phyloP scores from a whole-genome alignment of 2,888 invertebrate species.

The Acanthosepion lycidas region DNA sequence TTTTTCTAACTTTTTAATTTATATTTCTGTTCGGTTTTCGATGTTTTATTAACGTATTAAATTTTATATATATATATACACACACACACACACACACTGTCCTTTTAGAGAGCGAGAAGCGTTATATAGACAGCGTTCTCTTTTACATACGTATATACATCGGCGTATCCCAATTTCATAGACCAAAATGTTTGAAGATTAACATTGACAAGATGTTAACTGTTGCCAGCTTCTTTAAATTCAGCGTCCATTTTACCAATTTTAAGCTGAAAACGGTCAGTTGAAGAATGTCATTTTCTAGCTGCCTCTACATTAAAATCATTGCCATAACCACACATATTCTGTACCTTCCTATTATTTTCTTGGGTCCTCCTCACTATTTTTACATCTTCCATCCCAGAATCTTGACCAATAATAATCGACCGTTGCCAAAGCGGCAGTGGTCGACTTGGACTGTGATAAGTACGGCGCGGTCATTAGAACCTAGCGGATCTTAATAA shows the following conservation, averaged over 20 bases:
- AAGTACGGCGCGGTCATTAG: neutral
- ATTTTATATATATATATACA: too few species aligned
- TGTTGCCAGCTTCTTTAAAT: too few species aligned
- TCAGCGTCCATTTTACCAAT: neutral
- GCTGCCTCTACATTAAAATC: neutral
- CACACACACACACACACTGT: too few species aligned
- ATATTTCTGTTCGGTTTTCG: too few species aligned
- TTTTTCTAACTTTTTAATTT: too few species aligned
- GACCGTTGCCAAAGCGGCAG: neutral
- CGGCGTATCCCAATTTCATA: too few species aligned
- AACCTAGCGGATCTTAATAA: neutral
- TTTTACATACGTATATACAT: too few species aligned
- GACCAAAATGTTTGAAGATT: too few species aligned
- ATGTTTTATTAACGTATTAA: too few species aligned
- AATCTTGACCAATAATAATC: neutral
- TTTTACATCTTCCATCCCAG: neutral
- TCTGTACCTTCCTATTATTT: neutral
- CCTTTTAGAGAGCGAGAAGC: too few species aligned
- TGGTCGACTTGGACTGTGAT: neutral
- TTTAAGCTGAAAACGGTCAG: neutral
- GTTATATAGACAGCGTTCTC: too few species aligned
- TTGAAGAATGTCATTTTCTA: neutral
- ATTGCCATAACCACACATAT: neutral
- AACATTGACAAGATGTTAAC: too few species aligned
- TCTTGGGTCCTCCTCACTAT: neutral